Conservation (phyloP, 2,797 vertebrate genomes). For the Crocidura indochinensis region DNA sequence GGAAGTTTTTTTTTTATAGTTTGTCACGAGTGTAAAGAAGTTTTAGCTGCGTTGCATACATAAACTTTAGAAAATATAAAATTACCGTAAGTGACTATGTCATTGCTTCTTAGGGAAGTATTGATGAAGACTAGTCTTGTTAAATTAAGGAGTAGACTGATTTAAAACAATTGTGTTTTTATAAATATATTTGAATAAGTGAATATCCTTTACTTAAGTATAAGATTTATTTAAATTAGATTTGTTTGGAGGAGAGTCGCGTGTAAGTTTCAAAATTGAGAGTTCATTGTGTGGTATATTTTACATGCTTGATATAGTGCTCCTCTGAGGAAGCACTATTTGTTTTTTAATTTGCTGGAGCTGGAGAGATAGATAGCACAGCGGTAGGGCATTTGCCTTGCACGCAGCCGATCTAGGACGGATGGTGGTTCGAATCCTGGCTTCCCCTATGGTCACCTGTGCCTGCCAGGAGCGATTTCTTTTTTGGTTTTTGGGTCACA, state of each 20-base stretch:
- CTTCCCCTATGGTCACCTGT: too few species aligned
- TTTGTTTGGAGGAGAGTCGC: too few species aligned
- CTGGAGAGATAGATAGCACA: too few species aligned
- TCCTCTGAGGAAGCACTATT: constrained; percentile 7
- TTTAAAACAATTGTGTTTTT: constrained; percentile 23
- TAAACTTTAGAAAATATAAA: constrained; percentile 19
- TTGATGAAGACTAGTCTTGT: constrained; percentile 21
- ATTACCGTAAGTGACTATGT: constrained; percentile 11
- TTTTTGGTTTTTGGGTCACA: too few species aligned
- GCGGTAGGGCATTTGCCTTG: too few species aligned
- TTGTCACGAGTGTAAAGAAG: neutral
- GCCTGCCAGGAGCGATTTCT: too few species aligned
- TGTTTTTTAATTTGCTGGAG: neutral
- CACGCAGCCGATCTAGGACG: too few species aligned
- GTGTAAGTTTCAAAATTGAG: too few species aligned
- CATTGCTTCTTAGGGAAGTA: constrained; percentile 47
- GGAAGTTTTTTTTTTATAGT: constrained; percentile 26
- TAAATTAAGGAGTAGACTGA: neutral
- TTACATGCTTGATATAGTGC: too few species aligned
- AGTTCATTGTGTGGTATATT: too few species aligned
- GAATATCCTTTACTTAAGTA: neutral
- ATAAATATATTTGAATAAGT: constrained; percentile 36
- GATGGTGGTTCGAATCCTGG: too few species aligned
- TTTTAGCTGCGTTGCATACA: neutral
- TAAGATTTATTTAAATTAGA: too few species aligned